Conservation (phyloP, 2,113 vertebrate genomes). For the Bostrychus sinensis region DNA sequence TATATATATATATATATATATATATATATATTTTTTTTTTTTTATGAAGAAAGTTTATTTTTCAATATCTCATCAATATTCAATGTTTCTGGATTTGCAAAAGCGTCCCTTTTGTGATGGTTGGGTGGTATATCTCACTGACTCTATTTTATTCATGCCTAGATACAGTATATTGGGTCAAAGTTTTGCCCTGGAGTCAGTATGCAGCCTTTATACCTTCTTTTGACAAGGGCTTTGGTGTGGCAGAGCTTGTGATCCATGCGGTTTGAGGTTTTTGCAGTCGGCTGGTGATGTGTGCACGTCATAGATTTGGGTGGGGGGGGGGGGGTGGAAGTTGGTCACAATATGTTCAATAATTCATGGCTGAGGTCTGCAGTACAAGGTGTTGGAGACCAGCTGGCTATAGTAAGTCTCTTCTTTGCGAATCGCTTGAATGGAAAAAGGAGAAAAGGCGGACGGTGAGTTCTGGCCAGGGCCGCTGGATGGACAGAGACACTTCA, state of each 20-base stretch:
- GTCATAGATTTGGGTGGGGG: conserved; percentile 8
- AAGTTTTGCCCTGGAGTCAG: conserved; percentile 1
- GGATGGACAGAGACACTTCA: conserved; percentile 59
- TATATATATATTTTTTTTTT: too few species aligned
- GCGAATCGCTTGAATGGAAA: conserved; percentile 27
- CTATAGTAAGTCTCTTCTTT: conserved; percentile 15
- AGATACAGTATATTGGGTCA: conserved; percentile 3
- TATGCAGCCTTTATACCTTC: background rate
- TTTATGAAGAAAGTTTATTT: background rate
- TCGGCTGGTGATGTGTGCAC: conserved; percentile 17
- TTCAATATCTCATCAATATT: conserved; percentile 4
- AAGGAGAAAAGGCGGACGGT: conserved; percentile 30
- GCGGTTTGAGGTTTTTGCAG: conserved; percentile 18
- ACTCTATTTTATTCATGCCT: background rate
- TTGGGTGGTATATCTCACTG: background rate
- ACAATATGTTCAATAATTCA: conserved; percentile 60
- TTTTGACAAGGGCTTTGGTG: conserved; percentile 23
- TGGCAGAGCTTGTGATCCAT: conserved; percentile 16
- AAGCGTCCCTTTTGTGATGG: background rate
- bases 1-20: too few species aligned
- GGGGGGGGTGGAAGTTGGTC: conserved; percentile 26
- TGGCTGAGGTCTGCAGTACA: conserved; percentile 30
- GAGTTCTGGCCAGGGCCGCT: conserved; percentile 47
- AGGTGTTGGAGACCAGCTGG: conserved; percentile 45
- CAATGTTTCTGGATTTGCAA: background rate